Base-by-base conservation (phyloP, 2,888 invertebrate genomes). In the Tineola bisselliella region DNA sequence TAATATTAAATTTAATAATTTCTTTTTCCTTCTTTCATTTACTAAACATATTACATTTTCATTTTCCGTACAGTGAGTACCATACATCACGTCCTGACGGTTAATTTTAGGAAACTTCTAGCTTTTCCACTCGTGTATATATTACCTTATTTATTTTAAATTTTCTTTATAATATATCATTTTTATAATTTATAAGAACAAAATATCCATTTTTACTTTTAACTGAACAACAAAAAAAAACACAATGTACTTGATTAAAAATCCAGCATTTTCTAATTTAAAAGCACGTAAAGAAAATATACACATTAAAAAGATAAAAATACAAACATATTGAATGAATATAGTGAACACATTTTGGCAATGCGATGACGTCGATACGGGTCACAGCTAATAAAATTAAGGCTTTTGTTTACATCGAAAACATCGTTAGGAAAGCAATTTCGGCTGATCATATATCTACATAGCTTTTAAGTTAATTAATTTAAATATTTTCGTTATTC, bases 1-100 rank as follows among this genome's bases (percentile, higher is more conserved):
- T 25, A 25, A 25, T 2, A n/a, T n/a, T n/a, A n/a, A n/a, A n/a
- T n/a, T n/a, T n/a, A n/a, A 6, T 25, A 25, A 25, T 38, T 38
- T 38, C 3, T 38, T 48, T 17, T n/a, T 1, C 10, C 48, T 17
- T 13, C 15, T 17, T 48, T 48, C 10, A 48, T 48, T 48, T 15
- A 48, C 48, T 8, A 15, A 48, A 48, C 17, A 48, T 48, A 48
- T 6, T 48, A 13, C 48, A 38, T 15, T 48, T 48, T 17, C 15
- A 48, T 48, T 48, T 17, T 48, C 48, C 48, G 8, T 48, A 48
- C 6, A 48, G 17, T 48, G 48, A 48, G 48, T 17, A 48, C 73
- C 81, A 81, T 83, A 80, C 73, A 83, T 83, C 82, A 83, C 75
- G 78, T 73, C 63, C 68, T 79, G 82, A 81, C 81, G 75, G 74